Evolutionary conservation across 2,797 vertebrate genomes (phyloP), one percentile per base, ranked within the genome.

Genomic region (Masticophis lateralis): DNA sequence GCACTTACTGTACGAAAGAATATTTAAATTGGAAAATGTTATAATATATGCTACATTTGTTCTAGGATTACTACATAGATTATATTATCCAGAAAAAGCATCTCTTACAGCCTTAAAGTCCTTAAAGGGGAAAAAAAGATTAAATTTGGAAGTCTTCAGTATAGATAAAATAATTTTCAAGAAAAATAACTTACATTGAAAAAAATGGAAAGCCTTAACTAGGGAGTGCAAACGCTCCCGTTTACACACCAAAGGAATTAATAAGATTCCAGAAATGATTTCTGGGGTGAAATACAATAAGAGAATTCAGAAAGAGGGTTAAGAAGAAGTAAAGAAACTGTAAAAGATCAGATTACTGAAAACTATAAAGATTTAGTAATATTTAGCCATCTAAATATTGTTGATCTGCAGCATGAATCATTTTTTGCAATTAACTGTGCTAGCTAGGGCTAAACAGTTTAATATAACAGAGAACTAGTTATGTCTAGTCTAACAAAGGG

Each of bases 11-110:
- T 88, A 93, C 28, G 32, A 87, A 90, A 91, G 51, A 69, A 86
- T 56, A 93, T 93, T 90, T 32, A 87, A 90, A 90, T 93, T 61
- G 56, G 89, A 57, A 90, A 93, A 74, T 86, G 61, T 87, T 37
- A 27, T 87, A 93, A 93, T 55, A 88, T 51, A 87, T 74, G 55
- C 63, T 91, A 37, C 55, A 87, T 93, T 14, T 87, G 86, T 88
- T 88, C 60, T 79, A 63, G 28, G 37, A 22, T 56, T 53, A 53
- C 32, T 93, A 87, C 90, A 90, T 93, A 59, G 32, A 28, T 88
- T 91, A 63, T 60, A 69, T 91, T 32, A 91, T 28, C 12, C 55
- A 74, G 32, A 51, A 91, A 74, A 83, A 47, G 22, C 16, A 57
- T 57, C 25, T 28, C 25, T 20, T 88, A 10, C 60, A 69, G 32